Percentiles rank a stretch among this genome's conserved stretches.
phyloP scores from a whole-genome alignment of 2,797 vertebrate species.

The Xyrichtys novacula region DNA sequence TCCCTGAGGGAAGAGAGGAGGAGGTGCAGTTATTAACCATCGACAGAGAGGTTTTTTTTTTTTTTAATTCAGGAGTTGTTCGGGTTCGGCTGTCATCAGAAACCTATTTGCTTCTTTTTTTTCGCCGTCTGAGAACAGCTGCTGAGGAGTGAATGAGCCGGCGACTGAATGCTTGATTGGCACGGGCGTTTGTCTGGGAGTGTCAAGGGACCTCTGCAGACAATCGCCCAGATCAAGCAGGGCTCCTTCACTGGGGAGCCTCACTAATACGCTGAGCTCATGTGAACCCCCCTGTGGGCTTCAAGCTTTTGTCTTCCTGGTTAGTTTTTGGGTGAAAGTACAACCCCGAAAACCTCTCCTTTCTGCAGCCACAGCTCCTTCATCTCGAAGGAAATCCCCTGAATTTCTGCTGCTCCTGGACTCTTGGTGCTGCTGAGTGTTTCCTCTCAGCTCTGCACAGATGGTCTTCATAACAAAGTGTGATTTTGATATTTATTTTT shows the following conservation, averaged over 20 bases:
- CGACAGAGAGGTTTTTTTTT: not conserved
- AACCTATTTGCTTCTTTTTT: slow-evolving; percentile 63
- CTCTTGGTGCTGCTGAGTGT: slow-evolving; percentile 36
- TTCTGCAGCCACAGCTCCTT: slow-evolving; percentile 45
- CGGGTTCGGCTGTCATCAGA: slow-evolving; percentile 52
- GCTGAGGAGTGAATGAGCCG: slow-evolving; percentile 69
- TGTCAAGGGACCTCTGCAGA: slow-evolving; percentile 75
- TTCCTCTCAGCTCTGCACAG: slow-evolving; percentile 50
- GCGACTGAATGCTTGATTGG: slow-evolving; percentile 79
- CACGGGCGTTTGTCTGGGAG: slow-evolving; percentile 76
- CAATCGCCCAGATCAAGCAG: slow-evolving; percentile 76
- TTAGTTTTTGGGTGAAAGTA: slow-evolving; percentile 55
- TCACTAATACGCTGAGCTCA: slow-evolving; percentile 46
- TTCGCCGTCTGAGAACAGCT: slow-evolving; percentile 70
- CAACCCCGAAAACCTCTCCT: slow-evolving; percentile 33
- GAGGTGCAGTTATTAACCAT: slow-evolving; percentile 53
- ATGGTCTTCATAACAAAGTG: slow-evolving; percentile 74
- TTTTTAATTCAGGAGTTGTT: slow-evolving; percentile 30
- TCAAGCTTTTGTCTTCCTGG: slow-evolving; percentile 63
- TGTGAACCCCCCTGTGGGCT: slow-evolving; percentile 11
- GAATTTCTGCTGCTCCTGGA: slow-evolving; percentile 37
- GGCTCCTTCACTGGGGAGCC: slow-evolving; percentile 58
- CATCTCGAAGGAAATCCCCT: slow-evolving; percentile 69
- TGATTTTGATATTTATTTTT: slow-evolving; percentile 57
- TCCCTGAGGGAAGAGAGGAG: slow-evolving; percentile 43